Percentiles rank a stretch among this genome's conserved stretches.
These are phyloP conservation scores for Episyrphus balteatus DNA, from an alignment of 1,140 invertebrate genomes.

Conservation along the genomic window DNA sequence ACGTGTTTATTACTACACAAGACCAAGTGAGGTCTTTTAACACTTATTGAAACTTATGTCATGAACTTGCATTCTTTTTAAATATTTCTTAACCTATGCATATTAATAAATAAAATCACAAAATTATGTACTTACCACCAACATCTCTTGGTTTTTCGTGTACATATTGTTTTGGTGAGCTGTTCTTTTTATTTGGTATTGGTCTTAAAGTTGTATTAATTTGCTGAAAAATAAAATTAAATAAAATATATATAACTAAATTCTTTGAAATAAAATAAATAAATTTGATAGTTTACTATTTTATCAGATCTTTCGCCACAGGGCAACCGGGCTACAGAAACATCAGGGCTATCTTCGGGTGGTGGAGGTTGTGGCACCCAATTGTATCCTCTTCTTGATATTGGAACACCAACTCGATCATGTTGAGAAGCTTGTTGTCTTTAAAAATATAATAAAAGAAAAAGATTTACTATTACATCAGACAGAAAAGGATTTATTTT, in stretches of 20 bases:
- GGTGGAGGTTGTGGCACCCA: conserved; percentile 84
- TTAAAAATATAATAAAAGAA: background rate
- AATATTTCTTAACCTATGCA: too few species aligned
- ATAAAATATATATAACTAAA: background rate
- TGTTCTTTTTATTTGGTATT: conserved; percentile 48
- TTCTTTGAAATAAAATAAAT: background rate
- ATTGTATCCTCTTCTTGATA: conserved; percentile 71
- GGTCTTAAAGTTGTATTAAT: conserved; percentile 47
- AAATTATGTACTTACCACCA: background rate
- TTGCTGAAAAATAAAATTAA: conserved; percentile 28
- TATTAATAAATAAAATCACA: too few species aligned
- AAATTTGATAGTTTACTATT: conserved; percentile 43
- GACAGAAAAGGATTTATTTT: too few species aligned
- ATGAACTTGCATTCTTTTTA: too few species aligned
- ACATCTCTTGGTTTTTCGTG: conserved; percentile 33
- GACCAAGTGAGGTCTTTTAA: too few species aligned
- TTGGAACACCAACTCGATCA: conserved; percentile 75
- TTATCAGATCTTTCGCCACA: conserved; percentile 70
- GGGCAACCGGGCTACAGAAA: conserved; percentile 64
- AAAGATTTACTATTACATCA: too few species aligned
- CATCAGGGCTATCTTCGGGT: conserved; percentile 72
- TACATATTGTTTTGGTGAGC: conserved; percentile 44
- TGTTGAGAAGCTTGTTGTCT: conserved; percentile 77
- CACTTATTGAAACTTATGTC: too few species aligned
- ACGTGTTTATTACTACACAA: too few species aligned